These are phyloP conservation scores for Tetheella fluctuosa DNA, from an alignment of 2,888 invertebrate genomes.

Conservation along the genomic window DNA sequence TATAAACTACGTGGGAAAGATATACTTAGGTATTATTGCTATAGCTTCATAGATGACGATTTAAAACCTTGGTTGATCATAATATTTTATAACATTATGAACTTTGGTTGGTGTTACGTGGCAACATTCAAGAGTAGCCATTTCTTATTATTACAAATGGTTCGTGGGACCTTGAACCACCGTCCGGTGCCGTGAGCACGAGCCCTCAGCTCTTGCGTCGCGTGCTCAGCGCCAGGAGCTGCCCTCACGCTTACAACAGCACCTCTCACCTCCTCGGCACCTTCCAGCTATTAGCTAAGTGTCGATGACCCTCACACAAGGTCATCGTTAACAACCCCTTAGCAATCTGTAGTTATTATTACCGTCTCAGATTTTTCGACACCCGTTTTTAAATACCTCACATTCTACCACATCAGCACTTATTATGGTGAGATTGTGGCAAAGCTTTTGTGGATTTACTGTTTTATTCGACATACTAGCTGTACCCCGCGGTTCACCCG, in stretches of 20 bases:
- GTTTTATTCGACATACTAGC: too few relatives aligned
- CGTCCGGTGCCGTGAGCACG: not conserved
- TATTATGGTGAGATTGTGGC: too few relatives aligned
- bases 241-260: not conserved
- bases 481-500: too few relatives aligned
- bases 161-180: not conserved
- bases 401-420: not conserved
- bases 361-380: not conserved
- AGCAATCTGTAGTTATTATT: not conserved
- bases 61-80: too few relatives aligned
- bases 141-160: not conserved
- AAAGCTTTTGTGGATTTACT: too few relatives aligned
- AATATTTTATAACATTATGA: too few relatives aligned
- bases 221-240: not conserved
- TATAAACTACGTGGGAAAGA: too few relatives aligned
- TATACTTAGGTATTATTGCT: too few relatives aligned
- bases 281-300: not conserved
- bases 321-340: not conserved
- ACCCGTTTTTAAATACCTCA: not conserved
- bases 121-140: not conserved
- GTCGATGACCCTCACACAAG: not conserved
- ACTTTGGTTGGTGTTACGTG: too few relatives aligned
- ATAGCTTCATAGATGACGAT: too few relatives aligned
- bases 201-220: not conserved
- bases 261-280: not conserved